These are phyloP conservation scores for Planococcus citri DNA, from an alignment of 1,140 invertebrate species.

Conservation along the genomic window DNA sequence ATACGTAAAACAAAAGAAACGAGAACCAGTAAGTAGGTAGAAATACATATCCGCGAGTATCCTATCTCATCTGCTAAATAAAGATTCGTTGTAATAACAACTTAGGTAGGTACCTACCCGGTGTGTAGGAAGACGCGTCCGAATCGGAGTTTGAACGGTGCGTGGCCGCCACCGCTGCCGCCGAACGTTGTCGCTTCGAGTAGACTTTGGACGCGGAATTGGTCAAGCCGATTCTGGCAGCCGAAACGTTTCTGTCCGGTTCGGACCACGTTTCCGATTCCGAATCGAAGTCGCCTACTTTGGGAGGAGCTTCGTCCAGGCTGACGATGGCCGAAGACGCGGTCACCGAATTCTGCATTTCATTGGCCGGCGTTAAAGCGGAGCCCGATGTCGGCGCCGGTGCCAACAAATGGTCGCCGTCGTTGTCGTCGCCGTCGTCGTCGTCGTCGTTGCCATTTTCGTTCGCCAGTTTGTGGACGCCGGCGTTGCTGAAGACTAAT, in stretches of 20 bases:
- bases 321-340: neutral
- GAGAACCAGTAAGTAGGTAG: too few species aligned
- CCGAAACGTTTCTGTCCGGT: constrained; percentile 63
- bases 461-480: neutral
- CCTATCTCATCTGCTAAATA: too few species aligned
- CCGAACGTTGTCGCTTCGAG: too few species aligned
- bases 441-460: neutral
- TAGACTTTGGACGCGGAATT: constrained; percentile 29
- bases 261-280: constrained; percentile 76
- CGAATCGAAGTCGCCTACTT: constrained; percentile 32
- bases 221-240: constrained; percentile 57
- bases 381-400: neutral
- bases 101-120: neutral
- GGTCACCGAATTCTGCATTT: neutral
- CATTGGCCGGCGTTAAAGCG: neutral
- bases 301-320: neutral
- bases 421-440: neutral
- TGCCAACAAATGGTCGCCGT: too few species aligned
- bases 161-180: too few species aligned
- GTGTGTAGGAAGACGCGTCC: neutral
- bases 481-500: neutral
- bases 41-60: too few species aligned
- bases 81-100: too few species aligned
- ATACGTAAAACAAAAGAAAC: neutral
- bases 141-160: neutral